These are phyloP conservation scores for Hydrophis major DNA, from an alignment of 2,797 vertebrate genomes.

Conservation along the genomic window DNA sequence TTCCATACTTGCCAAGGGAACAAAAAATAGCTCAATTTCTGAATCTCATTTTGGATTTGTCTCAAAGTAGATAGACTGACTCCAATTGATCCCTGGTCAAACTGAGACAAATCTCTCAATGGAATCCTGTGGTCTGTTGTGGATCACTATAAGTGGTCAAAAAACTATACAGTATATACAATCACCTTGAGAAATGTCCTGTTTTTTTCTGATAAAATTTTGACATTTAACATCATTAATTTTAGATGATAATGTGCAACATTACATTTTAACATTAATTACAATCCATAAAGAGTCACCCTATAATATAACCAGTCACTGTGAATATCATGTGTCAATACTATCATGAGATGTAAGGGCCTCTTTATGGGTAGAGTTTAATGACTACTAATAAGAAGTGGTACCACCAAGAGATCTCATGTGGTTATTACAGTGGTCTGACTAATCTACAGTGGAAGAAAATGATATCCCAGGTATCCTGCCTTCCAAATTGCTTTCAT, in stretches of 20 bases:
- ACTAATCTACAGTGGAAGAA: neutral
- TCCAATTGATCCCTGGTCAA: neutral
- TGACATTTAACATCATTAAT: neutral
- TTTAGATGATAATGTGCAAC: neutral
- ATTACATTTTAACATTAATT: neutral
- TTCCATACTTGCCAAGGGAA: neutral
- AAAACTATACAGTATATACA: neutral
- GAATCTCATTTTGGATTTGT: neutral
- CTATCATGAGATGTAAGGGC: neutral
- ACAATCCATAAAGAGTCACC: neutral
- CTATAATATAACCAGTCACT: neutral
- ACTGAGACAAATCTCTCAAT: neutral
- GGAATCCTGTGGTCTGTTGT: neutral
- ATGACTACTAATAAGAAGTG: neutral
- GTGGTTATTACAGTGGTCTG: neutral
- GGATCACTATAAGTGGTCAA: neutral
- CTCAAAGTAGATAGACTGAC: neutral
- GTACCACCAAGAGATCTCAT: neutral
- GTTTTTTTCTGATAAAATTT: neutral
- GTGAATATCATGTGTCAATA: neutral
- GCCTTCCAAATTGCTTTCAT: neutral
- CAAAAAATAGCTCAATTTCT: neutral
- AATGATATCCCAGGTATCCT: neutral
- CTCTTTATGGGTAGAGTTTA: neutral
- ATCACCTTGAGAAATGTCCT: neutral